Evolutionary conservation across 2,113 vertebrate species (phyloP), one percentile per base, ranked within the genome.

Genomic region (Myotis lucifugus): DNA sequence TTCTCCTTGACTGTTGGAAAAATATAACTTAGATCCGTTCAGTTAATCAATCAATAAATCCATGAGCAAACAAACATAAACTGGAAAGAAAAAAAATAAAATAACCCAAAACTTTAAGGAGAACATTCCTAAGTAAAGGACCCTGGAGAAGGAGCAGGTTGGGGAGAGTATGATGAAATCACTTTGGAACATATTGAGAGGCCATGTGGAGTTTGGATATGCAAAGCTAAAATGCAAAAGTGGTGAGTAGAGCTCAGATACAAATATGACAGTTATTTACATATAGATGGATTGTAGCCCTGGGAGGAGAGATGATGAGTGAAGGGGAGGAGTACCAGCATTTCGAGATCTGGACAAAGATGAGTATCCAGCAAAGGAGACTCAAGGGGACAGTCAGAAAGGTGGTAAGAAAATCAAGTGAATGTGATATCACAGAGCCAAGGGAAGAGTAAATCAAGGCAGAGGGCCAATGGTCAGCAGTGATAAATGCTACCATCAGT

Each of bases 1-100:
- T 93, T 93, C 23, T 95, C 64, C 64, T 70, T 86, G 90, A 96
- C 54, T 97, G 8, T 42, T 88, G n/a, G 29, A 90, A 97, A 95
- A 93, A 78, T 69, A 85, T 13, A 85, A 85, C 42, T 64, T 93
- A 78, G 50, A 92, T 78, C 29, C 7, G 72, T 48, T 83, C 54
- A 91, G 95, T 91, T 74, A 81, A 87, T 90, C 54, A 88, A 88
- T 93, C 32, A 91, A 72, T 85, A 83, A 83, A 92, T 67, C 10
- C 70, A 92, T 74, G 59, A 78, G 46, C 34, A 97, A 96, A 85
- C 67, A 96, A 96, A 70, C 32, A 93, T n/a, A 87, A 88, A 86
- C 42, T 46, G 74, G 76, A 93, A 83, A 91, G 81, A 84, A 86
- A 82, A 48, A 90, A 61, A 61, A 23, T 23, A 72, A 59, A 61